These are phyloP conservation scores for Bembecia ichneumoniformis DNA, from an alignment of 2,888 invertebrate genomes.

Conservation along the genomic window DNA sequence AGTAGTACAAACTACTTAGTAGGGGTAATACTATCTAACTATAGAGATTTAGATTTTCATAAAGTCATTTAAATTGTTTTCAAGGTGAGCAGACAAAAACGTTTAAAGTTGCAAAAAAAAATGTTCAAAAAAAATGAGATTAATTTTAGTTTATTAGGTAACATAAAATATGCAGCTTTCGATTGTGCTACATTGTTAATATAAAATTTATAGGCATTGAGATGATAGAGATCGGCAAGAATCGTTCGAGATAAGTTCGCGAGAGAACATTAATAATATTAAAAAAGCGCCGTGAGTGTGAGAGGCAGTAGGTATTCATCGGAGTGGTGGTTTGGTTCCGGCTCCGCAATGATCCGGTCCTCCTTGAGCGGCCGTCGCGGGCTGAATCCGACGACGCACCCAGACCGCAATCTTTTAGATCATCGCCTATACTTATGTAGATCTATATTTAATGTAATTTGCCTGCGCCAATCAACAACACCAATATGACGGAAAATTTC, in stretches of 20 bases:
- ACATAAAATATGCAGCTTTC: no score
- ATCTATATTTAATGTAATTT: background rate
- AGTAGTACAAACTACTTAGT: no score
- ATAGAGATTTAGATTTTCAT: background rate
- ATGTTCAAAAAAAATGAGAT: no score
- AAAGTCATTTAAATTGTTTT: background rate
- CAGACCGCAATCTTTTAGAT: slow-evolving; percentile 52
- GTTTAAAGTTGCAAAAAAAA: no score
- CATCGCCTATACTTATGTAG: slow-evolving; percentile 27
- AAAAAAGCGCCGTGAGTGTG: slow-evolving; percentile 13
- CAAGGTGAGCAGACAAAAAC: no score
- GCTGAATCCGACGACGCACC: slow-evolving; percentile 39
- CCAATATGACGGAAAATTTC: no score
- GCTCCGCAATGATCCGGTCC: slow-evolving; percentile 63
- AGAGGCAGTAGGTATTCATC: slow-evolving; percentile 39
- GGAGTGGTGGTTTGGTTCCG: slow-evolving; percentile 52
- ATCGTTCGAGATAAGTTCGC: background rate
- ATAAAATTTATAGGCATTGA: background rate
- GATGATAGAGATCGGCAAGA: background rate
- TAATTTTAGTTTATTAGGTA: no score
- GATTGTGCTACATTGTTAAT: background rate
- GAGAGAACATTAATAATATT: background rate
- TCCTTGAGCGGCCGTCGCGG: slow-evolving; percentile 48
- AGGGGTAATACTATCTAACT: no score
- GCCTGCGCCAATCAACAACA: background rate